Conservation (phyloP, 2,797 vertebrate genomes). For the Aotus griseimembra region DNA sequence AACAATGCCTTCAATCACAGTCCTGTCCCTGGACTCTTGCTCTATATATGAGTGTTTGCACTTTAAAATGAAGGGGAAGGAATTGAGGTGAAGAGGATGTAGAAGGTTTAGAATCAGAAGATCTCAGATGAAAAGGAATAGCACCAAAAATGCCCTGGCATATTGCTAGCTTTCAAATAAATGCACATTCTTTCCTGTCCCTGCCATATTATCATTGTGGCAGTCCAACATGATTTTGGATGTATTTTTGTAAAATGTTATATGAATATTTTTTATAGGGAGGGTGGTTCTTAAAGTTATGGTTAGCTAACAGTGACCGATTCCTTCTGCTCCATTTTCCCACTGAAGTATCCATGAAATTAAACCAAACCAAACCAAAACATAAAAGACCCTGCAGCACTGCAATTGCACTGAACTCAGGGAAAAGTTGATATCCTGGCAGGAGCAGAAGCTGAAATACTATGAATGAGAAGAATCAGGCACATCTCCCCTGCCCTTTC, state of each 20-base stretch:
- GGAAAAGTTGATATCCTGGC: neutral
- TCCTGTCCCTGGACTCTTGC: neutral
- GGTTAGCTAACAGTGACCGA: neutral
- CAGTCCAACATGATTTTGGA: neutral
- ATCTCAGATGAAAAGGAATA: neutral
- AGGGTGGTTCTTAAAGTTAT: neutral
- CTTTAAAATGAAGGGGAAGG: neutral
- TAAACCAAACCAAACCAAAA: neutral
- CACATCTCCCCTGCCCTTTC: neutral
- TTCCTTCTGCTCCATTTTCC: neutral
- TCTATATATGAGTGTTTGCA: neutral
- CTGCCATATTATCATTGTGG: neutral
- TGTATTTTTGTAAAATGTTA: neutral
- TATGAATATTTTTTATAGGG: neutral
- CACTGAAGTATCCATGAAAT: neutral
- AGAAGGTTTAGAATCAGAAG: neutral
- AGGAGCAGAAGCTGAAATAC: neutral
- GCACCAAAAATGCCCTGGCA: neutral
- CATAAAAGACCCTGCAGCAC: neutral
- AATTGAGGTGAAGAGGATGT: neutral
- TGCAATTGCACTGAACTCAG: no score
- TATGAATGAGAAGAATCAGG: neutral
- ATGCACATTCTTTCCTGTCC: neutral
- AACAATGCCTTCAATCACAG: neutral
- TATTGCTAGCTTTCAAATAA: neutral